Evolutionary conservation across 2,888 invertebrate species (phyloP).

Genomic region (Trissoscelio sp.): DNA sequence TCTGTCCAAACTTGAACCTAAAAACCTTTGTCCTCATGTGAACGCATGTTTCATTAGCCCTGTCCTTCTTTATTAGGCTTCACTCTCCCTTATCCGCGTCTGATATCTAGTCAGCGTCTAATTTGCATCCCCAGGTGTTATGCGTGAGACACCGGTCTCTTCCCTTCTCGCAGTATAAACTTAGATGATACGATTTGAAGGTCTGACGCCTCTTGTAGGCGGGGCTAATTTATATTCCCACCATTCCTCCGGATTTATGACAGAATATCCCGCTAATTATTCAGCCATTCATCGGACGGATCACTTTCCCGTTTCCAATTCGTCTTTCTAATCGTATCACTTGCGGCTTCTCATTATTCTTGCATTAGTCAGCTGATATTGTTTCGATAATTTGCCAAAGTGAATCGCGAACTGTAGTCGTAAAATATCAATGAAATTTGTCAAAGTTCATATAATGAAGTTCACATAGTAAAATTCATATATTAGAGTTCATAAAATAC

Average conservation of each 20-base stretch:
- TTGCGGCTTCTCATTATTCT: conserved; percentile 29
- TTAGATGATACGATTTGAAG: conserved; percentile 68
- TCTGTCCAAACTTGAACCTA: too few species aligned
- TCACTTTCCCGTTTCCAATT: conserved; percentile 53
- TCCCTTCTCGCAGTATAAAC: conserved; percentile 60
- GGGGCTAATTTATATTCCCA: conserved; percentile 77
- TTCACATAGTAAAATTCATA: too few species aligned
- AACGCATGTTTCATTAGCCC: conserved; percentile 45
- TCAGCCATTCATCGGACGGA: conserved; percentile 65
- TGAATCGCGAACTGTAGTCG: conserved; percentile 13
- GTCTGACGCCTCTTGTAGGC: conserved; percentile 65
- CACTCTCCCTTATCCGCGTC: conserved; percentile 43
- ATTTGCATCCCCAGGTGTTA: conserved; percentile 72
- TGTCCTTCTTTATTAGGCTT: conserved; percentile 42
- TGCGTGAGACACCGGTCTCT: conserved; percentile 55
- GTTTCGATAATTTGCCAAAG: conserved; percentile 26
- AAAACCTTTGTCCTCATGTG: conserved; percentile 13
- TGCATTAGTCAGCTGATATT: conserved; percentile 24
- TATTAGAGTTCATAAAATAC: too few species aligned
- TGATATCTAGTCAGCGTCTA: conserved; percentile 71
- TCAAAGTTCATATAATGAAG: too few species aligned
- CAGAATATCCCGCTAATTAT: conserved; percentile 74
- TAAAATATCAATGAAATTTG: not conserved
- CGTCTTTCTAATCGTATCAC: conserved; percentile 48
- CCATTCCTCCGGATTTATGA: conserved; percentile 72